Conservation (phyloP, 2,797 vertebrate genomes). For the Lithobates pipiens region DNA sequence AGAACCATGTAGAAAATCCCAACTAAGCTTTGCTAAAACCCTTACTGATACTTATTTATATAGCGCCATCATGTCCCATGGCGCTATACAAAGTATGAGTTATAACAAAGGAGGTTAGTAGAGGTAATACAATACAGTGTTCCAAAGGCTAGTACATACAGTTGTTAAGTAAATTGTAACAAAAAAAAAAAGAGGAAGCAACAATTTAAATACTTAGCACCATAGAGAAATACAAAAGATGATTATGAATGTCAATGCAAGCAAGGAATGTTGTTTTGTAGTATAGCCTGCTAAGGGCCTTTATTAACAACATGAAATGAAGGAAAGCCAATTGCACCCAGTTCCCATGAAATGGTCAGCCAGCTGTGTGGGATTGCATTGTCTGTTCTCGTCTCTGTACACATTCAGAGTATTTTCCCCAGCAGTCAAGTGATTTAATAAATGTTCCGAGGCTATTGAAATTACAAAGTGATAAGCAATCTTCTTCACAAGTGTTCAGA, state of each 20-base stretch:
- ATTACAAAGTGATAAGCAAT: conserved; percentile 24
- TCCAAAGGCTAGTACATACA: too few relatives aligned
- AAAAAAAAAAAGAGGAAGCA: too few relatives aligned
- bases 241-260: neutral
- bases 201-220: neutral
- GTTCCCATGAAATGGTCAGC: conserved; percentile 24
- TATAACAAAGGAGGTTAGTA: too few relatives aligned
- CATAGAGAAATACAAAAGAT: neutral
- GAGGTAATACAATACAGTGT: too few relatives aligned
- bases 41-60: too few relatives aligned
- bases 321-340: neutral
- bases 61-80: too few relatives aligned
- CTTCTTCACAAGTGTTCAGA: conserved; percentile 28
- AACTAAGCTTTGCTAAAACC: too few relatives aligned
- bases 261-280: neutral
- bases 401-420: conserved; percentile 4
- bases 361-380: conserved; percentile 21
- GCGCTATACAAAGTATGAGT: too few relatives aligned
- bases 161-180: too few relatives aligned
- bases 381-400: conserved; percentile 2
- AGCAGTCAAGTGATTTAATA: conserved; percentile 20
- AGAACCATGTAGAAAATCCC: too few relatives aligned
- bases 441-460: conserved; percentile 25
- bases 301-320: conserved; percentile 14
- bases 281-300: neutral